Base-by-base conservation (phyloP, 2,797 vertebrate species). In the Nannoperca obscura region DNA sequence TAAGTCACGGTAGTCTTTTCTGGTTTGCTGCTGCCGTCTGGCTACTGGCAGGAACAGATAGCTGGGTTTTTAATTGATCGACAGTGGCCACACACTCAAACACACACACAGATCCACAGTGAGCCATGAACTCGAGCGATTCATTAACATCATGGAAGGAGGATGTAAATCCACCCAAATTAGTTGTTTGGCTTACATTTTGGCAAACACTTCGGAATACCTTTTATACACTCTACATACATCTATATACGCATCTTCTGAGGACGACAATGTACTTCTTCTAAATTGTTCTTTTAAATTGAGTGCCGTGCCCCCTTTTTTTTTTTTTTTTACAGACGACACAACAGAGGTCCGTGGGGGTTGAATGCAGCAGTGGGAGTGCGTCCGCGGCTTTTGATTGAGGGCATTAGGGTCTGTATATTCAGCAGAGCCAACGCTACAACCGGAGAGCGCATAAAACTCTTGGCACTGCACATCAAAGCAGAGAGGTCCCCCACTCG, bases 51-150 rank as follows among this genome's bases (percentile, higher is more conserved):
- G 54, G 52, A 85, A 54, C 63, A 81, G 78, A 86, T 81, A 83
- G 67, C 44, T 3, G 38, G 60, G 34, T 50, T 80, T 86, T 85
- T 86, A 89, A 91, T 85, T 88, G 86, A 89, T 90, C 52, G 42
- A 64, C 79, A 74, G 24, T 50, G 64, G 78, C 67, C 19, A 13
- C 55, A 70, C 61, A 65, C 68, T 30, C 60, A 49, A 54, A 53
- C 32, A 27, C 27, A 22, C 53, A 75, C 57, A 76, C 49, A 61
- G 50, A 66, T 49, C 32, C 65, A 87, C 67, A 78, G 10, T 71
- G 71, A 89, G 81, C 80, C 76, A 78, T 84, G 40, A 82, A 46
- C 64, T 42, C 24, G 38, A 57, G 59, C 82, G 83, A 88, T 86
- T 90, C 63, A 82, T 80, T 84, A 75, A 75, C 77, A 71, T 76